A percentile compares a stretch with the other conserved stretches of the same genome.
phyloP scores from a whole-genome alignment of 2,113 vertebrate species.

The Pterocles burchelli region DNA sequence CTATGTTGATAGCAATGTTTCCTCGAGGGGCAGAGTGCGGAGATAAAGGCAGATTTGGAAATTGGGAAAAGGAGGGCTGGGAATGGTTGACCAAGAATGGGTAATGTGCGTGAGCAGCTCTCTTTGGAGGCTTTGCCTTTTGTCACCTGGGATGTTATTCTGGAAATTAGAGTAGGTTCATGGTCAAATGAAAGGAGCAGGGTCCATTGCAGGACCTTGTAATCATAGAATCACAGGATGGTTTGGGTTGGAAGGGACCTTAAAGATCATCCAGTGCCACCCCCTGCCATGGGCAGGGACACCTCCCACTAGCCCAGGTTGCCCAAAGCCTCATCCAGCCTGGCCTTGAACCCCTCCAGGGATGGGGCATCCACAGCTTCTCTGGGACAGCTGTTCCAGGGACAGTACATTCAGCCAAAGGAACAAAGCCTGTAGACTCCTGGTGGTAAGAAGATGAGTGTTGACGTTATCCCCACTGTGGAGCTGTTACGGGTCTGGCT shows the following conservation, averaged over 20 bases:
- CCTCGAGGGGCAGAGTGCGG: neutral
- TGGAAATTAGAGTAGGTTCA: neutral
- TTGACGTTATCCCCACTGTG: neutral
- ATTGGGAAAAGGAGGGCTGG: neutral
- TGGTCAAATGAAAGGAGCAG: neutral
- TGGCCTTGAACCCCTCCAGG: too few relatives aligned
- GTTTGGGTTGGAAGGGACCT: too few relatives aligned
- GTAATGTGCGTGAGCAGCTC: fast-evolving
- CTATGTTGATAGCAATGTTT: neutral
- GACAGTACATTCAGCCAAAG: neutral
- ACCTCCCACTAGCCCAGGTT: too few relatives aligned
- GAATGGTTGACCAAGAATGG: neutral
- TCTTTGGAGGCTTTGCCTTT: neutral
- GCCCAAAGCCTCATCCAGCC: too few relatives aligned
- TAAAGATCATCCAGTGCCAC: too few relatives aligned
- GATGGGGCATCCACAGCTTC: too few relatives aligned
- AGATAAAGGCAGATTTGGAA: neutral
- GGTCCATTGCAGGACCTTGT: neutral
- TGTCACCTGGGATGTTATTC: neutral
- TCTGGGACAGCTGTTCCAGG: too few relatives aligned
- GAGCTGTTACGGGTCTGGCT: neutral
- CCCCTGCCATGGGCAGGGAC: too few relatives aligned
- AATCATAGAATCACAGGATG: too few relatives aligned
- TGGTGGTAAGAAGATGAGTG: neutral
- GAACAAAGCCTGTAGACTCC: neutral